Evolutionary conservation across 2,113 vertebrate genomes (phyloP), one percentile per base, ranked within the genome.

Genomic region (Hystrix brachyura): DNA sequence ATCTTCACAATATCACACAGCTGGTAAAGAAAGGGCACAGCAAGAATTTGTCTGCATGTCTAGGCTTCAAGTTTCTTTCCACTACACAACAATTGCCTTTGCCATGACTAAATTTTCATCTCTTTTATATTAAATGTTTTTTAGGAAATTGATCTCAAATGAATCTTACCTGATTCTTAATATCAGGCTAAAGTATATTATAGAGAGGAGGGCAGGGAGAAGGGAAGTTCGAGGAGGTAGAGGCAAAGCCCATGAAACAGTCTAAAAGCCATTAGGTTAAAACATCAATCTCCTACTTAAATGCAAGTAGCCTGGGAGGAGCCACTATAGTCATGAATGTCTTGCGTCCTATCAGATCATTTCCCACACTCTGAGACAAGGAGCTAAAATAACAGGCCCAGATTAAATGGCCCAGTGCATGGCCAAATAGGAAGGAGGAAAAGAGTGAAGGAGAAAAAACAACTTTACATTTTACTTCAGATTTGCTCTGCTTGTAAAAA

Each of bases 121-220:
- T 91, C n/a, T 59, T 64, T 91, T 64, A 72, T 4, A 62, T 72
- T 86, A 94, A 74, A 64, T 69, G 43, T 38, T 79, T 95, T 21
- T 51, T 86, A 87, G 90, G 76, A 76, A 97, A 94, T 0, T 82
- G 60, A 86, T 55, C 51, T 94, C 62, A 86, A 78, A 89, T 59
- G 64, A 86, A 72, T 27, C 7, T 87, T 85, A 86, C 34, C 55
- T 85, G n/a, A 64, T 90, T 85, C 79, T 90, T 72, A 82, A 72
- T 15, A 5, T 90, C 55, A 81, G 51, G 19, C 64, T 62, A 53
- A 87, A n/a, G 19, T 64, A 6, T 91, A 13, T 23, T 60, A 62
- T n/a, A 21, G 57, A 57, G 29, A 78, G 48, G 46, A 8, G 27
- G 6, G 18, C 13, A 48, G 23, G 17, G 27, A 82, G 57, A 91